A percentile compares a stretch with the other conserved stretches of the same genome.
These are phyloP conservation scores for Thymallus thymallus DNA, from an alignment of 2,113 vertebrate species.

Conservation along the genomic window DNA sequence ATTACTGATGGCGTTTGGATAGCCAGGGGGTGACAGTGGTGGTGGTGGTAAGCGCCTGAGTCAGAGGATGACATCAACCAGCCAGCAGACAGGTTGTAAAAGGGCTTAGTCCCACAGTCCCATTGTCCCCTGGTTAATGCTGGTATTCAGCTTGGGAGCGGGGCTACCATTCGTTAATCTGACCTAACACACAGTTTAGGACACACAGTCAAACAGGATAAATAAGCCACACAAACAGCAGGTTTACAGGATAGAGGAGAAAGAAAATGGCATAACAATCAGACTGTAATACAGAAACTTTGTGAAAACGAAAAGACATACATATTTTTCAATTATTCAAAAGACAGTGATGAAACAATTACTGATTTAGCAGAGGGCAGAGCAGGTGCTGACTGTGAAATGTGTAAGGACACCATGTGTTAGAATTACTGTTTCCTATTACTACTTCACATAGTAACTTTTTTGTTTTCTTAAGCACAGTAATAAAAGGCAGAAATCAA, in stretches of 20 bases:
- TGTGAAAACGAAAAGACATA: constrained; percentile 44
- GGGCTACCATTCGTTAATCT: constrained; percentile 73
- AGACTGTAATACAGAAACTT: constrained; percentile 49
- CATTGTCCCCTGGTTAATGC: constrained; percentile 79
- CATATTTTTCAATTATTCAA: constrained; percentile 33
- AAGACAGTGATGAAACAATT: constrained; percentile 27
- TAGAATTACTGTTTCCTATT: too few species aligned
- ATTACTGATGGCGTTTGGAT: constrained; percentile 71
- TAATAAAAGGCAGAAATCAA: background rate
- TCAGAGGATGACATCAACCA: constrained; percentile 80
- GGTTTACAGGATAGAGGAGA: constrained; percentile 48
- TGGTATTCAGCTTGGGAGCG: constrained; percentile 73
- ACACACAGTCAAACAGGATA: constrained; percentile 50
- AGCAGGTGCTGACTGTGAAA: too few species aligned
- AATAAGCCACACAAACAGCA: constrained; percentile 64
- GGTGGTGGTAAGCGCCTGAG: constrained; percentile 67
- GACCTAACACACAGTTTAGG: constrained; percentile 67
- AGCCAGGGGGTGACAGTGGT: constrained; percentile 64
- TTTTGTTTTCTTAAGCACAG: too few species aligned
- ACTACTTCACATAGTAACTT: too few species aligned
- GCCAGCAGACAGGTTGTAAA: constrained; percentile 70
- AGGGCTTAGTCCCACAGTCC: constrained; percentile 73
- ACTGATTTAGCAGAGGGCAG: background rate
- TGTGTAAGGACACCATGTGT: too few species aligned
- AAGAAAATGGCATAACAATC: constrained; percentile 24